Percentiles rank a stretch among this genome's conserved stretches.
Conservation (phyloP, 23 tunicate species). For the Corella eumyota region DNA sequence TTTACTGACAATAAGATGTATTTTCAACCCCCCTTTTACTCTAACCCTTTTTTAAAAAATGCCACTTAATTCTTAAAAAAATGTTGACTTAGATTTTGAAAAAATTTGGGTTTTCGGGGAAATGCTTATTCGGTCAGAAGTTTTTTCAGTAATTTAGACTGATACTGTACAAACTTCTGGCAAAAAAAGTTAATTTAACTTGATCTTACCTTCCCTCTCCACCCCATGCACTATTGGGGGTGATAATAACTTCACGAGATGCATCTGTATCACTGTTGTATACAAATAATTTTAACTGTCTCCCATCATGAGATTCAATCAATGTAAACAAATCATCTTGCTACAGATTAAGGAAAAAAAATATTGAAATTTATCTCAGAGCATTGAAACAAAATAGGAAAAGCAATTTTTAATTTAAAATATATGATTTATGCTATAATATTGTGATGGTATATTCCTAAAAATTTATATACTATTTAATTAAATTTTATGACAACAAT, state of each 20-base stretch:
- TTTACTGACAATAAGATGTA: too few species aligned
- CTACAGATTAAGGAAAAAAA: conserved; percentile 9
- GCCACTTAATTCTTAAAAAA: too few species aligned
- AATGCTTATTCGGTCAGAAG: too few species aligned
- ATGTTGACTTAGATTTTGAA: too few species aligned
- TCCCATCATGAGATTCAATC: conserved; percentile 95
- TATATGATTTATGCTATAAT: background rate
- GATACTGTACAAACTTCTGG: too few species aligned
- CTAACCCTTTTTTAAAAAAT: too few species aligned
- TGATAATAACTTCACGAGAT: conserved; percentile 88
- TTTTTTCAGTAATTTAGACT: too few species aligned
- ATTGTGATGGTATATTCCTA: background rate
- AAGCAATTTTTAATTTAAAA: too few species aligned
- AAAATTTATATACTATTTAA: background rate
- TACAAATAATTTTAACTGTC: conserved; percentile 93
- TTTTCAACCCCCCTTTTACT: background rate
- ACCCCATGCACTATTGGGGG: conserved; percentile 99
- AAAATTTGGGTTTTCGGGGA: too few species aligned
- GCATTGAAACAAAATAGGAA: background rate
- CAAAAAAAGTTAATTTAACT: too few species aligned
- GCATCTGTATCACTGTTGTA: conserved; percentile 96
- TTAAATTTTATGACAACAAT: too few species aligned
- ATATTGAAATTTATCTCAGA: too few species aligned
- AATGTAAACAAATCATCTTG: conserved; percentile 95
- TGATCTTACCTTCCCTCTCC: conserved; percentile 71